A percentile compares a stretch with the other conserved stretches of the same genome.
These are phyloP conservation scores for Pseudomyrmex cubaensis DNA, from an alignment of 1,140 invertebrate genomes.

Conservation along the genomic window DNA sequence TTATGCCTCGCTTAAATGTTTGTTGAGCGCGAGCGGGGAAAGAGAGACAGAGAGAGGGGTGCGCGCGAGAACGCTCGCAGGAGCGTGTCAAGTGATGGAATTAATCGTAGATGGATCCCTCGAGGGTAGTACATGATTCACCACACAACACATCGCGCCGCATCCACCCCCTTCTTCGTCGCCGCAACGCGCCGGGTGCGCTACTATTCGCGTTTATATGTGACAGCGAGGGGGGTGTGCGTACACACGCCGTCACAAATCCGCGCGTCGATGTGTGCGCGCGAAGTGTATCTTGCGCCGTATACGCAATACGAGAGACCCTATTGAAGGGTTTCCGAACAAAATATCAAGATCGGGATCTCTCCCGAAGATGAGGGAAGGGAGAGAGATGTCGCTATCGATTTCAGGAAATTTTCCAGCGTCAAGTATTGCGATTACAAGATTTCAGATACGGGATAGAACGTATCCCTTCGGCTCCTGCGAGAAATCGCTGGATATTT, in stretches of 20 bases:
- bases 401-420: slow-evolving; percentile 24
- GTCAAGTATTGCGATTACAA: neutral
- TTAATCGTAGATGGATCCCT: slow-evolving; percentile 76
- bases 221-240: slow-evolving; percentile 28
- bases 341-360: slow-evolving; percentile 32
- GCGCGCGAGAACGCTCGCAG: slow-evolving; percentile 56
- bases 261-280: neutral
- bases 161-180: slow-evolving; percentile 32
- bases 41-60: neutral
- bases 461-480: neutral
- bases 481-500: neutral
- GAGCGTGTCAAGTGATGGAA: slow-evolving; percentile 76
- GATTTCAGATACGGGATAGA: neutral
- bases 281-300: slow-evolving; percentile 14
- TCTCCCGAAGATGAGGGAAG: no score
- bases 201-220: slow-evolving; percentile 53
- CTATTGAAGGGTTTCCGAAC: neutral
- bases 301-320: neutral
- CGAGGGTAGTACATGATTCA: slow-evolving; percentile 75
- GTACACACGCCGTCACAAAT: slow-evolving; percentile 2
- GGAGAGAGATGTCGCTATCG: neutral
- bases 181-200: slow-evolving; percentile 64
- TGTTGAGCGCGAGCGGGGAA: slow-evolving; percentile 38
- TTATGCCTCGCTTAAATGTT: slow-evolving; percentile 73
- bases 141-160: slow-evolving; percentile 70